Base-by-base conservation (phyloP, 2,797 vertebrate genomes). In the Pantherophis alleghaniensis region DNA sequence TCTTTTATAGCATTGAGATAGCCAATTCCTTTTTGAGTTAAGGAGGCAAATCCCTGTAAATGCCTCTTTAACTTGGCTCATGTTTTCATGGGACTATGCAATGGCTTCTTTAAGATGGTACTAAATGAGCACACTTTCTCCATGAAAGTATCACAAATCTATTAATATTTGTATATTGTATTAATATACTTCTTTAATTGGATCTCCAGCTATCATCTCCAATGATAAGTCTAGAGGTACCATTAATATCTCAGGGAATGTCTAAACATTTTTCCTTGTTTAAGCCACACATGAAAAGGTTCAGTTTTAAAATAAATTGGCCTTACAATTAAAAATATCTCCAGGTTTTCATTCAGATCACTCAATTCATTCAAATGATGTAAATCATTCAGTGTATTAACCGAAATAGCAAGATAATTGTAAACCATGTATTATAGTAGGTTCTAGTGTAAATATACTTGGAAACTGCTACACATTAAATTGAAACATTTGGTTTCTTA, bases 151-250 rank as follows among this genome's bases (percentile, higher is more conserved):
- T 91, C 86, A 79, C 28, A 79, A 57, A 60, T 60, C 92, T 93
- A 93, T 91, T 93, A 93, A 91, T 93, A 87, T 51, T 42, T 32
- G 16, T 57, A n/a, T 12, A 59, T 83, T 69, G 22, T 79, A 79
- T 93, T 91, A 74, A 93, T 61, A 69, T 42, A 91, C 60, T 79
- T 4, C 86, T 93, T 91, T 88, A 88, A 91, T 83, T 93, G 88
- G 86, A 59, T 51, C 12, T 47, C 63, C 90, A 93, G 90, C 63
- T 93, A 55, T 93, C 86, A 93, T 53, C 6, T 74, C 89, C 88
- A 86, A 74, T 74, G 37, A 11, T 87, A 87, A 55, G 7, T 37
- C 63, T 87, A 88, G 53, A 91, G 5, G 24, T 88, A 88, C 37
- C 69, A 87, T 53, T 59, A 61, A 83, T 88, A 87, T 18, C 24